phyloP scores from a whole-genome alignment of 2,888 invertebrate species.

The Caenorhabditis zanzibari region DNA sequence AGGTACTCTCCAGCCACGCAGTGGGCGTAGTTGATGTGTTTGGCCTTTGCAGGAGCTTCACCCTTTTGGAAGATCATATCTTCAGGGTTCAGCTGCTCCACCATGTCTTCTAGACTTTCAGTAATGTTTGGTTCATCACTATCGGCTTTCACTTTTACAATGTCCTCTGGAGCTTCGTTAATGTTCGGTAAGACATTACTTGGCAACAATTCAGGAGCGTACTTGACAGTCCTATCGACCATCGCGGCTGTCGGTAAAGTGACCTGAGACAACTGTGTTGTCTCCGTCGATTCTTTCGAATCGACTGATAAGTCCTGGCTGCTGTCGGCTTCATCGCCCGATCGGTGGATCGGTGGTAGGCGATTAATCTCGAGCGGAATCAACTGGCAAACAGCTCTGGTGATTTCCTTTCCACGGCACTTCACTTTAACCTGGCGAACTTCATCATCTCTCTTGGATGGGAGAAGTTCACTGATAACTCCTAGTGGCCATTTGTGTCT shows the following conservation, averaged over 20 bases:
- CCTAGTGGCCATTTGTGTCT: slow-evolving; percentile 9
- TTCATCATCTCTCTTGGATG: neutral
- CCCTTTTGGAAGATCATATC: too few relatives aligned
- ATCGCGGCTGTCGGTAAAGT: neutral
- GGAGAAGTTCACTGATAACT: neutral
- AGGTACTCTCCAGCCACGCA: too few relatives aligned
- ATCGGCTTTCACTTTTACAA: too few relatives aligned
- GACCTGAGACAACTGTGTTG: neutral
- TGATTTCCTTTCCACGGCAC: neutral
- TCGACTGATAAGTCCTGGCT: too few relatives aligned
- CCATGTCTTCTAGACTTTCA: too few relatives aligned
- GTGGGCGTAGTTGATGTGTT: too few relatives aligned
- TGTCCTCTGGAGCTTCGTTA: neutral
- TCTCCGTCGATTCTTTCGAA: neutral
- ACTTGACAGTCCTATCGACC: neutral
- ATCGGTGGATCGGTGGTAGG: neutral
- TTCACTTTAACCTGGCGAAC: neutral
- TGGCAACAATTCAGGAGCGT: neutral
- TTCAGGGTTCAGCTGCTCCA: too few relatives aligned
- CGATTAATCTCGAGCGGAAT: slow-evolving; percentile 5
- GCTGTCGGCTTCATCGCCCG: neutral
- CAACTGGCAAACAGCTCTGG: slow-evolving; percentile 5
- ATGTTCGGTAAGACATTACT: neutral
- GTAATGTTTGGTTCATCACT: too few relatives aligned
- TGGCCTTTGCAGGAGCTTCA: too few relatives aligned